Percentiles rank a stretch among this genome's conserved stretches.
These are phyloP conservation scores for Prunella fulvescens DNA, from an alignment of 2,113 vertebrate species.

Conservation along the genomic window DNA sequence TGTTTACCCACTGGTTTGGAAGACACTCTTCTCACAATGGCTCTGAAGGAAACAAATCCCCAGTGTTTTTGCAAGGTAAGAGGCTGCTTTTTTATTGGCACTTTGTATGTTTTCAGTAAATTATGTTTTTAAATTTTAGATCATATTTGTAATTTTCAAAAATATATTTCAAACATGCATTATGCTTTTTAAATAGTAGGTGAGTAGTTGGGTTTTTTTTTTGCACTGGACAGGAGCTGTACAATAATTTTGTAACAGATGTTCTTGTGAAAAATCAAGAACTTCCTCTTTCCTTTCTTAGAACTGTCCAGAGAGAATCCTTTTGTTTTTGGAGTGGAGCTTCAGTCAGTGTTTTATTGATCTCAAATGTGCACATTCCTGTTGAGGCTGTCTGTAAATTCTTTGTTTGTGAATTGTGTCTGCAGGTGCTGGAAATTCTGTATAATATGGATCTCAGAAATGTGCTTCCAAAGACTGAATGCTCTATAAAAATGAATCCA, in stretches of 20 bases:
- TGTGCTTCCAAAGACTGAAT: constrained; percentile 74
- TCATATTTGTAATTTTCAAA: neutral
- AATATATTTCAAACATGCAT: neutral
- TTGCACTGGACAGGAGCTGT: neutral
- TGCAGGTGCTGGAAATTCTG: constrained; percentile 83
- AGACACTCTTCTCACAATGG: constrained; percentile 73
- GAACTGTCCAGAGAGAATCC: neutral
- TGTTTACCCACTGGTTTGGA: constrained; percentile 66
- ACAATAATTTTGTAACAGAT: neutral
- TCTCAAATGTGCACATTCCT: neutral
- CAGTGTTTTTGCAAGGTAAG: constrained; percentile 88
- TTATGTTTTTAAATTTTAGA: neutral
- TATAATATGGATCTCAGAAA: constrained; percentile 68
- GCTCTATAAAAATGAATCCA: constrained; percentile 63
- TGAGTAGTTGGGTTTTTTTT: neutral
- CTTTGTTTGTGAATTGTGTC: neutral
- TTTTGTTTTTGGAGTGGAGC: neutral
- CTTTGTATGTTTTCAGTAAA: neutral
- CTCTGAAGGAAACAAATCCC: constrained; percentile 81
- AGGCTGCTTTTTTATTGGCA: neutral
- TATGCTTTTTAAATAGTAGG: neutral
- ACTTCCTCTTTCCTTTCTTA: neutral
- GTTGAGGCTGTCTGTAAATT: neutral
- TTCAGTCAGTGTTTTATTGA: neutral
- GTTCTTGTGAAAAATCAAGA: neutral